phyloP scores from a whole-genome alignment of 1,140 invertebrate genomes.

The Platyscapa corneri region DNA sequence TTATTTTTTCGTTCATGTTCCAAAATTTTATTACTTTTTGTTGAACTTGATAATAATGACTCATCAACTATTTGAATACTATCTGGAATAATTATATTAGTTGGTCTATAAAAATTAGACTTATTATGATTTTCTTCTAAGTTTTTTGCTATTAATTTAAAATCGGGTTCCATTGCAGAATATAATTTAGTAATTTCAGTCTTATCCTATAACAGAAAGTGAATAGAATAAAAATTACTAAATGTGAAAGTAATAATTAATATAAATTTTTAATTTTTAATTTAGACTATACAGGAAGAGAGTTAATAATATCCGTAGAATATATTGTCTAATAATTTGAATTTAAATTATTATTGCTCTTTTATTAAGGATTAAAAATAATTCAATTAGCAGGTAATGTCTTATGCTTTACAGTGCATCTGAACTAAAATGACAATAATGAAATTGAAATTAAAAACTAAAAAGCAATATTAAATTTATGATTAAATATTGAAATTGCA shows the following conservation, averaged over 20 bases:
- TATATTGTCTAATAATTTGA: too few relatives aligned
- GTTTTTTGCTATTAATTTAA: not conserved
- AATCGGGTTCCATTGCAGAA: not conserved
- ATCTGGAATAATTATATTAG: not conserved
- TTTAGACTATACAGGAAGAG: too few relatives aligned
- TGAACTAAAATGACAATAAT: too few relatives aligned
- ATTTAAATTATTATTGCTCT: too few relatives aligned
- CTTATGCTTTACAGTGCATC: too few relatives aligned
- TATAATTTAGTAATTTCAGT: not conserved
- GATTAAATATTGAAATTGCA: too few relatives aligned
- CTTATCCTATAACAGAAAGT: not conserved
- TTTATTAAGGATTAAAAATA: too few relatives aligned
- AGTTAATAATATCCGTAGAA: too few relatives aligned
- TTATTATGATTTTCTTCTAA: not conserved
- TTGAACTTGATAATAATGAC: not conserved
- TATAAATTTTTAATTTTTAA: not conserved
- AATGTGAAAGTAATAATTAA: not conserved
- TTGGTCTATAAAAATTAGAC: not conserved
- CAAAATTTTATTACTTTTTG: not conserved
- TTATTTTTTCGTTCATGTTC: conserved; percentile 54
- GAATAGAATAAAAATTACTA: not conserved
- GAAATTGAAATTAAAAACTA: too few relatives aligned
- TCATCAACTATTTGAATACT: not conserved
- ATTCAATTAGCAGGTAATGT: too few relatives aligned
- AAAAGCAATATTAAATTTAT: too few relatives aligned